phyloP scores from a whole-genome alignment of 2,113 vertebrate genomes.

The Ploceus nigricollis region DNA sequence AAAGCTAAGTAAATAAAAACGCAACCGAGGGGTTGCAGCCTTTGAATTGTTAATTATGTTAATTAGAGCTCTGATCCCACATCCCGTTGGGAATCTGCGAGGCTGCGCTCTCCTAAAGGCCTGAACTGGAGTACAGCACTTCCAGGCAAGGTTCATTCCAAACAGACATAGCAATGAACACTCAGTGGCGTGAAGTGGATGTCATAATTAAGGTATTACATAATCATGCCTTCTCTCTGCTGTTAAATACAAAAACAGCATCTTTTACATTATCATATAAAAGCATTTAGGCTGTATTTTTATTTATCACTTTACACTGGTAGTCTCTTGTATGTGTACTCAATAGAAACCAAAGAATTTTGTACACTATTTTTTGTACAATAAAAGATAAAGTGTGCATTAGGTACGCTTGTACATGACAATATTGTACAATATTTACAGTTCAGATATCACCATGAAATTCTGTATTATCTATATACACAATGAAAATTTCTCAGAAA shows the following conservation, averaged over 20 bases:
- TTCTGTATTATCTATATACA: constrained; percentile 98
- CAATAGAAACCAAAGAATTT: constrained; percentile 98
- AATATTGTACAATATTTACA: constrained; percentile 99
- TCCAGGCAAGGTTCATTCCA: constrained; percentile 84
- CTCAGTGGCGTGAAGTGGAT: constrained; percentile 75
- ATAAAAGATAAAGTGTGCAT: constrained; percentile 99
- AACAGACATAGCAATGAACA: constrained; percentile 73
- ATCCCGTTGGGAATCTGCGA: constrained; percentile 61
- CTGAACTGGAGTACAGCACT: constrained; percentile 54
- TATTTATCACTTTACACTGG: constrained; percentile 88
- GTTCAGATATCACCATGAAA: constrained; percentile 93
- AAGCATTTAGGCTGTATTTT: constrained; percentile 93
- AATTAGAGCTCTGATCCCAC: constrained; percentile 69
- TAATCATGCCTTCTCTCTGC: constrained; percentile 81
- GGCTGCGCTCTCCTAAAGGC: constrained; percentile 65
- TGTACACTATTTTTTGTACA: constrained; percentile 99
- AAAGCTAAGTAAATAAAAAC: constrained; percentile 66
- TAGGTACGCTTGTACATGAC: constrained; percentile 99
- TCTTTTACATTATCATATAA: constrained; percentile 91
- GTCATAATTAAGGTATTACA: constrained; percentile 76
- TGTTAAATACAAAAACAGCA: constrained; percentile 86
- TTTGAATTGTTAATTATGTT: constrained; percentile 42
- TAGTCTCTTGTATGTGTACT: constrained; percentile 87
- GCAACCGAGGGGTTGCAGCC: constrained; percentile 67
- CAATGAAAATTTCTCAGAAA: constrained; percentile 99